These are phyloP conservation scores for Eilema caniola DNA, from an alignment of 2,888 invertebrate species.

Conservation along the genomic window DNA sequence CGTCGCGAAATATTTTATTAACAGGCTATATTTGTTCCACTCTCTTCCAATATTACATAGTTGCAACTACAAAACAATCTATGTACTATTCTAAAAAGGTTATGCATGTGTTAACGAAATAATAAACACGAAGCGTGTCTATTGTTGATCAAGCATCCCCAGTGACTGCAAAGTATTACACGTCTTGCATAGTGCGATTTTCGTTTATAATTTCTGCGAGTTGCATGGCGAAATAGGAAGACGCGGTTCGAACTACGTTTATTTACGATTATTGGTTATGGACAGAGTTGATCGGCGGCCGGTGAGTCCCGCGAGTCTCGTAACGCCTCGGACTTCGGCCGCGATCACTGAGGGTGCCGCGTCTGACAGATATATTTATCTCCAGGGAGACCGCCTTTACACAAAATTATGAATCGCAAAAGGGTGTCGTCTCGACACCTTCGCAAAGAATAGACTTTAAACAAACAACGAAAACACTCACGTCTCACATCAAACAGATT, in stretches of 20 bases:
- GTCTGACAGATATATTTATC: conserved; percentile 84
- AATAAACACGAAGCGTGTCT: conserved; percentile 24
- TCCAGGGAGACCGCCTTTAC: conserved; percentile 72
- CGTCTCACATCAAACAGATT: conserved; percentile 51
- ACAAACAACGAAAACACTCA: conserved; percentile 47
- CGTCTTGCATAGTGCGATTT: conserved; percentile 32
- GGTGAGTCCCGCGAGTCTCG: conserved; percentile 80
- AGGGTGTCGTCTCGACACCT: conserved; percentile 54
- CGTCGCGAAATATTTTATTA: conserved; percentile 77
- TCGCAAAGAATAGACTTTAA: conserved; percentile 34
- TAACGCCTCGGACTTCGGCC: conserved; percentile 81
- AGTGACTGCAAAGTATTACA: conserved; percentile 40
- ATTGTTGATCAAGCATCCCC: conserved; percentile 31
- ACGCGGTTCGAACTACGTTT: conserved; percentile 69
- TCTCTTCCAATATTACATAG: conserved; percentile 55
- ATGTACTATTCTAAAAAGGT: conserved; percentile 21
- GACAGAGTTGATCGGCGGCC: conserved; percentile 80
- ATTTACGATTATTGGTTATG: conserved; percentile 87
- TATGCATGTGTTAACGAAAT: conserved; percentile 29
- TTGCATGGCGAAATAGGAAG: conserved; percentile 50
- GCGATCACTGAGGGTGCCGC: conserved; percentile 69
- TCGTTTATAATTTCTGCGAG: conserved; percentile 56
- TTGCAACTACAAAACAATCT: conserved; percentile 45
- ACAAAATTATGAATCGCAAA: conserved; percentile 77
- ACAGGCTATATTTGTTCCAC: conserved; percentile 57